Conservation (phyloP, 1,140 invertebrate species). For the Leguminivora glycinivorella region DNA sequence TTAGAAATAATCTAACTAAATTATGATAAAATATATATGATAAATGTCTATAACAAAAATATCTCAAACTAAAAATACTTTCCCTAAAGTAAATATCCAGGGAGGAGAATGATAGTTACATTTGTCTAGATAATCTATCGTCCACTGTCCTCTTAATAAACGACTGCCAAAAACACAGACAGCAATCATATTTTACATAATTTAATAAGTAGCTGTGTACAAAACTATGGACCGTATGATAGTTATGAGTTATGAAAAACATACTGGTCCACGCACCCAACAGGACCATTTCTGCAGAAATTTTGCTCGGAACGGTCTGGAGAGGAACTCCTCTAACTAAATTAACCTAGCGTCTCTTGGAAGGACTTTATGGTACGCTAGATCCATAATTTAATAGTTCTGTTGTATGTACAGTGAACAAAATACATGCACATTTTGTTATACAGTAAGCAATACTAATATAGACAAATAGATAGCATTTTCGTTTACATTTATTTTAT, state of each 20-base stretch:
- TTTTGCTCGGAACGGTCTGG: not conserved
- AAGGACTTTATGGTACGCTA: not conserved
- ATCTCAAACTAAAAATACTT: too few relatives aligned
- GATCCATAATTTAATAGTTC: not conserved
- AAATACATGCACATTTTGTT: too few relatives aligned
- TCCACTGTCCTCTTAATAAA: too few relatives aligned
- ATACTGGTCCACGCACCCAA: not conserved
- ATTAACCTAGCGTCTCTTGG: not conserved
- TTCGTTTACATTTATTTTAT: too few relatives aligned
- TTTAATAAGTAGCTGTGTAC: not conserved
- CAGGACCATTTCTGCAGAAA: not conserved
- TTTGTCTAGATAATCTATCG: too few relatives aligned
- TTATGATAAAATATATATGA: too few relatives aligned
- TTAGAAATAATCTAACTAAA: too few relatives aligned
- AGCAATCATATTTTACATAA: slow-evolving; percentile 2
- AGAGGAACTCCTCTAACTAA: not conserved
- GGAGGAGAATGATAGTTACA: too few relatives aligned
- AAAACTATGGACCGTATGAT: not conserved
- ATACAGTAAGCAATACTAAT: too few relatives aligned
- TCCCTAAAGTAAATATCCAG: too few relatives aligned
- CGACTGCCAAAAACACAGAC: slow-evolving; percentile 1
- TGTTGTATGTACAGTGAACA: not conserved
- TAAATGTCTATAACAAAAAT: too few relatives aligned
- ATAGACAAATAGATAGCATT: too few relatives aligned
- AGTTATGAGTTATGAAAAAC: not conserved